Evolutionary conservation across 1,140 invertebrate species (phyloP).

Genomic region (Drosophila sechellia): DNA sequence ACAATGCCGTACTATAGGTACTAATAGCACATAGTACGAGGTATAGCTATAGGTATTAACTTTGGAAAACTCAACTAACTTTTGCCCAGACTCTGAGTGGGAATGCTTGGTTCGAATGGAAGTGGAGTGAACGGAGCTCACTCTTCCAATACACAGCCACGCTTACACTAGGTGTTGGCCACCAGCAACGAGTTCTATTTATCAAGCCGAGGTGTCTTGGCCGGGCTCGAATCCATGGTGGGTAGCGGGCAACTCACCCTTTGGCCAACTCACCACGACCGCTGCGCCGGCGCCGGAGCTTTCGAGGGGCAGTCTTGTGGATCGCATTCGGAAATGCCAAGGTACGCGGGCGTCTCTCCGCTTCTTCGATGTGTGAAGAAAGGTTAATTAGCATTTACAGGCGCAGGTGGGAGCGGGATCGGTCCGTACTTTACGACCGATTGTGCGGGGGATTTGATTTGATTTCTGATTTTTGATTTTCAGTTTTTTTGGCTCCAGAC

Average conservation of each 20-base stretch:
- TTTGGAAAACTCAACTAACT: conserved; percentile 40
- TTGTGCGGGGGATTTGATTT: conserved; percentile 43
- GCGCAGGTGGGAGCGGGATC: conserved; percentile 53
- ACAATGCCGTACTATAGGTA: neutral
- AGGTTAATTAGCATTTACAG: conserved; percentile 72
- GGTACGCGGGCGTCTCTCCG: conserved; percentile 36
- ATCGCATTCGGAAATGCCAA: conserved; percentile 72
- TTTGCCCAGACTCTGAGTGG: conserved; percentile 58
- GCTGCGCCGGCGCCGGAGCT: conserved; percentile 64
- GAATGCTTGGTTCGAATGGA: conserved; percentile 38
- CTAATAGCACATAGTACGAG: neutral
- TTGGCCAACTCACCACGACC: conserved; percentile 16
- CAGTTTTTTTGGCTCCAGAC: neutral
- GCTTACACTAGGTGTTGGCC: conserved; percentile 85
- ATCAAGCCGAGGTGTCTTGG: conserved; percentile 80
- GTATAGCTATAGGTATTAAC: neutral
- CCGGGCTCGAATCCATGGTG: conserved; percentile 53
- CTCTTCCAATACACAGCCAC: conserved; percentile 84
- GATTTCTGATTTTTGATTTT: conserved; percentile 9
- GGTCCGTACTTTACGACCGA: conserved; percentile 10
- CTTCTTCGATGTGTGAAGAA: conserved; percentile 58
- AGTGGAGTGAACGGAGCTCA: conserved; percentile 64
- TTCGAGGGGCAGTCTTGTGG: conserved; percentile 66
- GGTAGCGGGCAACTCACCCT: conserved; percentile 16
- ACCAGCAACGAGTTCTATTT: conserved; percentile 83